Evolutionary conservation across 2,113 vertebrate species (phyloP).

Genomic region (Helogale parvula): DNA sequence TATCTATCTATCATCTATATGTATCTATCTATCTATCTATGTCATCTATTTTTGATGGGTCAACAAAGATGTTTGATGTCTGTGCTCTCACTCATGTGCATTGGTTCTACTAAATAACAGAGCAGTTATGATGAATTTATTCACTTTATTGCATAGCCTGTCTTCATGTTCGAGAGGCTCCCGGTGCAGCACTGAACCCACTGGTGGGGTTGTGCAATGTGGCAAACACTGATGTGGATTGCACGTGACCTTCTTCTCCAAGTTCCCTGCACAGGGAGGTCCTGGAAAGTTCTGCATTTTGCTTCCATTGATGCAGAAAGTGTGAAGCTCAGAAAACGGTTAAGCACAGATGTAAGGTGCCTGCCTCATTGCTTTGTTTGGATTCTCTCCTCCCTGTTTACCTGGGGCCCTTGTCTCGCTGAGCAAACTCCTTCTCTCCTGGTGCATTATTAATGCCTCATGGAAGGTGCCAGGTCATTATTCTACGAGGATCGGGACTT

Average conservation of each 20-base stretch:
- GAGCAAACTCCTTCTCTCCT: not conserved
- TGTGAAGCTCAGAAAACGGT: not conserved
- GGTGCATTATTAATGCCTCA: not conserved
- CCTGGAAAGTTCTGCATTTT: not conserved
- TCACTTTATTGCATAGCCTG: not conserved
- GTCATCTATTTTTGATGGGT: too few species aligned
- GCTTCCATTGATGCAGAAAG: not conserved
- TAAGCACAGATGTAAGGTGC: not conserved
- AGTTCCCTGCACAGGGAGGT: not conserved
- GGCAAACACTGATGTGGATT: not conserved
- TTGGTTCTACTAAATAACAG: not conserved
- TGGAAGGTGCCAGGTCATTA: not conserved
- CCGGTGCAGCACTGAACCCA: fast-evolving
- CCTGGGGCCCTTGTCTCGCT: too few species aligned
- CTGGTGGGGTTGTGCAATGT: not conserved
- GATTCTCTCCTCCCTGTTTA: not conserved
- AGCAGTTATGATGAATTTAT: not conserved
- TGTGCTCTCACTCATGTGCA: not conserved
- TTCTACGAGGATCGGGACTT: not conserved
- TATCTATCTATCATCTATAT: not conserved
- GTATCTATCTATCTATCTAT: not conserved
- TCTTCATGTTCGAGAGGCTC: not conserved
- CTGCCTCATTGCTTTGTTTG: not conserved
- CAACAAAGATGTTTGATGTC: not conserved
- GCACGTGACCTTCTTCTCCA: not conserved